Percentiles rank a stretch among this genome's conserved stretches.
These are phyloP conservation scores for Steatornis caripensis DNA, from an alignment of 2,113 vertebrate genomes.

Conservation along the genomic window DNA sequence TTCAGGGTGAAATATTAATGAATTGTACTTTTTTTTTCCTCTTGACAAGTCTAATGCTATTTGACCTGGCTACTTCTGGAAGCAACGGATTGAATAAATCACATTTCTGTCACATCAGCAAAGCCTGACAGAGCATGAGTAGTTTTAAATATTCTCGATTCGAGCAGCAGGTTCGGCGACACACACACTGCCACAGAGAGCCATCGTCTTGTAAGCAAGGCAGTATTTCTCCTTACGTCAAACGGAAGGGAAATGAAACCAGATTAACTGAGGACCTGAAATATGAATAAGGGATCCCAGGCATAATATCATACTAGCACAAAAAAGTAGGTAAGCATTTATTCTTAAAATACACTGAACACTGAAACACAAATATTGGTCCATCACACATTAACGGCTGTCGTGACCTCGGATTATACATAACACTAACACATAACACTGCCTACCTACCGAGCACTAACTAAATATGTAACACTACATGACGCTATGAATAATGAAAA, in stretches of 20 bases:
- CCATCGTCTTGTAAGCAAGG: neutral
- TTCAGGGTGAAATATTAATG: neutral
- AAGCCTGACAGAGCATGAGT: neutral
- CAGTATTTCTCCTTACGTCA: neutral
- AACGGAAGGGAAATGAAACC: neutral
- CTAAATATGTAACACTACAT: neutral
- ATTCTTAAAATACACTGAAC: neutral
- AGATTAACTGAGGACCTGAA: neutral
- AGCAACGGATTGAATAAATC: neutral
- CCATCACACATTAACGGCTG: neutral
- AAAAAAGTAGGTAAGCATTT: neutral
- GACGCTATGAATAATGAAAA: neutral
- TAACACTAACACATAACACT: no score
- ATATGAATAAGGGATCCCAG: neutral
- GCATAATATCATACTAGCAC: accelerated
- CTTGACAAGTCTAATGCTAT: no score
- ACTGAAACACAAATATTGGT: neutral
- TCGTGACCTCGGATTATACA: neutral
- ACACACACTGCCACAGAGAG: neutral
- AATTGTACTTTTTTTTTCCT: neutral
- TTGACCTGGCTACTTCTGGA: neutral
- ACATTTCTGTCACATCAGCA: conserved; percentile 6
- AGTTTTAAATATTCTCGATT: neutral
- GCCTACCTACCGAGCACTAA: neutral
- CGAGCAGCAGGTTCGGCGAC: neutral